These are phyloP conservation scores for Syrmaticus mikado DNA, from an alignment of 2,113 vertebrate genomes.

Conservation along the genomic window DNA sequence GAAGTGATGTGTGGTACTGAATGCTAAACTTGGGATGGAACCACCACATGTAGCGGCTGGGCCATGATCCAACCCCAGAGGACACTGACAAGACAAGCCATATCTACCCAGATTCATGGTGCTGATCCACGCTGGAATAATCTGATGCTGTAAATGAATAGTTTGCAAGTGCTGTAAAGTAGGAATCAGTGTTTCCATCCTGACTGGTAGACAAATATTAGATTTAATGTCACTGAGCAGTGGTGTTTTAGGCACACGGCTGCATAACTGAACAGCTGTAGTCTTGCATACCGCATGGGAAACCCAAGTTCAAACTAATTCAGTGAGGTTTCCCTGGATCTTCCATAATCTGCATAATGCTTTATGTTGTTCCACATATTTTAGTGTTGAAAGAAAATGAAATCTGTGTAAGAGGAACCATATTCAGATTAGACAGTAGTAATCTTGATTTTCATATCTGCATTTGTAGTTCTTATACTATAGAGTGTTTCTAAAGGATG, in stretches of 20 bases:
- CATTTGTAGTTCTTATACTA: background rate
- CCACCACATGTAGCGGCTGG: rapidly evolving
- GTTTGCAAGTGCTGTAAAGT: background rate
- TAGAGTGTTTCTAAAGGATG: background rate
- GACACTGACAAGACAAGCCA: too few relatives aligned
- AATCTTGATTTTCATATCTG: background rate
- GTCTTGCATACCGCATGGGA: background rate
- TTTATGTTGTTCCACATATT: background rate
- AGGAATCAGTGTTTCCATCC: background rate
- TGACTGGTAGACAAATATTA: background rate
- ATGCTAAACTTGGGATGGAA: background rate
- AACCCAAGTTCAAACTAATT: background rate
- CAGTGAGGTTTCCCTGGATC: background rate
- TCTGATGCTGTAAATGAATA: background rate
- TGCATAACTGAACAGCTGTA: background rate
- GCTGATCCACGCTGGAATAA: background rate
- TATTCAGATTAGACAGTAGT: rapidly evolving
- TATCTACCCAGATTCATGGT: too few relatives aligned
- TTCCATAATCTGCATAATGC: background rate
- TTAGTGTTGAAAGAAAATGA: background rate
- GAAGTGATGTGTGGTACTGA: background rate
- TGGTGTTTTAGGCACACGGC: background rate
- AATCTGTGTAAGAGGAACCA: background rate
- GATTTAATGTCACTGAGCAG: too few relatives aligned
- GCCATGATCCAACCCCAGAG: background rate